phyloP scores from a whole-genome alignment of 2,113 vertebrate species.

The Rhombomys opimus region DNA sequence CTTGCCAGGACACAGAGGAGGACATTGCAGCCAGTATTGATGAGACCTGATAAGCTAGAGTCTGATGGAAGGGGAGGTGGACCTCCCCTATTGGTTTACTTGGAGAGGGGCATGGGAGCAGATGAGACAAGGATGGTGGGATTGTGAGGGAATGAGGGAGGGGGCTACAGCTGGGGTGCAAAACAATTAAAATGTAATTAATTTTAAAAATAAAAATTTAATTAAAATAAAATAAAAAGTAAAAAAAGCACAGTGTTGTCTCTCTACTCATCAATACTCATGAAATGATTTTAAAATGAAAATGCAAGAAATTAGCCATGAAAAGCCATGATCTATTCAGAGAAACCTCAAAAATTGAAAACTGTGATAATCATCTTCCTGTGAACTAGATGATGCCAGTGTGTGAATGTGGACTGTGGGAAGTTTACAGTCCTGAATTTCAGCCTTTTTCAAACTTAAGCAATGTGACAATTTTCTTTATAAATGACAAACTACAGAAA shows the following conservation, averaged over 20 bases:
- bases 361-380: background rate
- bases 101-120: too few relatives aligned
- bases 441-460: background rate
- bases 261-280: background rate
- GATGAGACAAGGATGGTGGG: too few relatives aligned
- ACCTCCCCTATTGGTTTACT: too few relatives aligned
- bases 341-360: background rate
- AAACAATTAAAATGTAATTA: too few relatives aligned
- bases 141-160: too few relatives aligned
- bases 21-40: too few relatives aligned
- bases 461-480: background rate
- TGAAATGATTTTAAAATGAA: slow-evolving; percentile 18
- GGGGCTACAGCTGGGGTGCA: too few relatives aligned
- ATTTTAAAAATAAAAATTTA: too few relatives aligned
- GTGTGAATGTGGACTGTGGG: background rate
- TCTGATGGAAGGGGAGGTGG: too few relatives aligned
- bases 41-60: too few relatives aligned
- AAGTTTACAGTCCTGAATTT: background rate
- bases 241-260: background rate
- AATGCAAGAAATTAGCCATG: background rate
- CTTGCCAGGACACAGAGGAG: too few relatives aligned
- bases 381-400: background rate
- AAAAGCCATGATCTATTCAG: background rate
- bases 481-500: slow-evolving; percentile 5
- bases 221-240: too few relatives aligned